A percentile compares a stretch with the other conserved stretches of the same genome.
Conservation (phyloP, 2,888 invertebrate genomes). For the Eubasilissa splendida region DNA sequence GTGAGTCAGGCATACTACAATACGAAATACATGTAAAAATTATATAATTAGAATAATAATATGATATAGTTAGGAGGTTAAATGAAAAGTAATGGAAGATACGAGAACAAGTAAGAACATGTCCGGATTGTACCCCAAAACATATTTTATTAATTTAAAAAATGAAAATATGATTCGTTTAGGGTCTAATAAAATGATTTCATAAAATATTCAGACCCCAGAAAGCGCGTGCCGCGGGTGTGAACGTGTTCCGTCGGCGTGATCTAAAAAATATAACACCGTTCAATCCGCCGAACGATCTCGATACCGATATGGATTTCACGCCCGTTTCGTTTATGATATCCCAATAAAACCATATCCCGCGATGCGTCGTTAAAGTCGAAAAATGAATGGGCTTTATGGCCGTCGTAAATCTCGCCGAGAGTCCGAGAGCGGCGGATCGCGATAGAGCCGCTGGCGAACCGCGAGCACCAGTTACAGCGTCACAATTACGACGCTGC, state of each 20-base stretch:
- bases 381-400: constrained; percentile 39
- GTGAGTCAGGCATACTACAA: no score
- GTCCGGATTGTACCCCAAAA: no score
- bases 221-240: constrained; percentile 6
- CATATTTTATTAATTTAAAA: constrained; percentile 1
- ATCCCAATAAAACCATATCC: constrained; percentile 41
- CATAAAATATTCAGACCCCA: neutral
- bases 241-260: neutral
- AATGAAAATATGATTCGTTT: neutral
- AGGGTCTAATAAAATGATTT: neutral
- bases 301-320: constrained; percentile 26
- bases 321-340: constrained; percentile 39
- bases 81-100: no score
- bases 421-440: constrained; percentile 6
- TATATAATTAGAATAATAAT: no score
- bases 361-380: constrained; percentile 45
- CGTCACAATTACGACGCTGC: no score
- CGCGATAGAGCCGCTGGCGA: neutral
- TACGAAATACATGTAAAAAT: no score
- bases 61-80: no score
- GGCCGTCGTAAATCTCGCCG: constrained; percentile 29
- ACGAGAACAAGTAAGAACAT: no score
- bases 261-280: constrained; percentile 2
- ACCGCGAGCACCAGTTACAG: no score
- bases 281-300: constrained; percentile 25